Evolutionary conservation across 2,113 vertebrate species (phyloP), one percentile per base, ranked within the genome.

Genomic region (Petrocephalus zakoni): DNA sequence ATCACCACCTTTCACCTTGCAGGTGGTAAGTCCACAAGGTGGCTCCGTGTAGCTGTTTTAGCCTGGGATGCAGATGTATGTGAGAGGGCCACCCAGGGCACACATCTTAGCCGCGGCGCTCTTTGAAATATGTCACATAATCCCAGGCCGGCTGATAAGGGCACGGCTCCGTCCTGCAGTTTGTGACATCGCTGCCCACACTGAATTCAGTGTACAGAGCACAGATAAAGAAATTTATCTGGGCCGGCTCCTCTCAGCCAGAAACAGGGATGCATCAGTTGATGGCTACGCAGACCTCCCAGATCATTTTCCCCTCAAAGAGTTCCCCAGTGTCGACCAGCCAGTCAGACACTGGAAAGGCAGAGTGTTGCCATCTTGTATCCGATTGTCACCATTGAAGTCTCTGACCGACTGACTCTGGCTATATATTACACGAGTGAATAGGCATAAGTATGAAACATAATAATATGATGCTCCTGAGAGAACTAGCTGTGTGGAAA

Each of bases 301-400:
- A 52, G 34, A 85, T 56, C 5, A 55, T 22, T 56, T 85, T 53
- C 51, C 21, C 19, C 53, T 72, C 75, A 42, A 58, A 81, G 58
- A 55, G 19, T 29, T 46, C 17, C 34, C 37, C 22, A 42, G 68
- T 19, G 6, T 29, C 9, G 29, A 81, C 51, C 34, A 3, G 29
- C 68, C 56, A 29, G 10, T 52, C 34, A 61, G 13, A 84, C 22
- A 53, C 34, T 84, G 55, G 13, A 49, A 58, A 37, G 78, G 58
- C 53, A 29, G 37, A 22, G 42, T 61, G 37, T 29, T 34, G 49
- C 52, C 51, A 55, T 21, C 52, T n/a, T 56, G 52, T 72, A 22
- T 25, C 61, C 86, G 51, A 90, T 90, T 87, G 61, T 68, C n/a
- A 68, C 61, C 61, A 29, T 13, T 34, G 87, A 87, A 87, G 85